These are phyloP conservation scores for Synergus japonicus DNA, from an alignment of 2,888 invertebrate species.

Conservation along the genomic window DNA sequence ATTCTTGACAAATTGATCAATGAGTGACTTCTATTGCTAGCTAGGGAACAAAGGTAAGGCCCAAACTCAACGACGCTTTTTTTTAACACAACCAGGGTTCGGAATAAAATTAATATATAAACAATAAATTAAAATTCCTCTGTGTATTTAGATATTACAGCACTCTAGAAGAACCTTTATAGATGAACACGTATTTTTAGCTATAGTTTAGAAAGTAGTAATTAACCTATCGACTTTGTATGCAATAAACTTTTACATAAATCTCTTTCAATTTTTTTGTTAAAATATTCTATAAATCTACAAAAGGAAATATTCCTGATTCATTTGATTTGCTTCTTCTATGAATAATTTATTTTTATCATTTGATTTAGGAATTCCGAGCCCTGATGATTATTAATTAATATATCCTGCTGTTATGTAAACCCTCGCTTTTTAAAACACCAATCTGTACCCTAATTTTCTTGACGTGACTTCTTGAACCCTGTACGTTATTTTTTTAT, in stretches of 20 bases:
- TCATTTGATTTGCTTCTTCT: not conserved
- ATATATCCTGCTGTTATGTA: slow-evolving; percentile 65
- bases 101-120: not conserved
- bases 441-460: slow-evolving; percentile 18
- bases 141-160: slow-evolving; percentile 48
- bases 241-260: not conserved
- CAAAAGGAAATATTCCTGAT: not conserved
- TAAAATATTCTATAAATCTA: not conserved
- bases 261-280: not conserved
- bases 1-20: slow-evolving; percentile 67
- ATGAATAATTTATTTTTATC: not conserved
- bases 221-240: not conserved
- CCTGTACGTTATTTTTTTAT: slow-evolving; percentile 31
- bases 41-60: slow-evolving; percentile 75
- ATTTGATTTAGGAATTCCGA: not conserved
- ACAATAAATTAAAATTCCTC: slow-evolving; percentile 45
- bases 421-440: slow-evolving; percentile 52
- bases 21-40: slow-evolving; percentile 75
- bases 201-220: slow-evolving; percentile 26
- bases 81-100: not conserved
- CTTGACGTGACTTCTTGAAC: not conserved
- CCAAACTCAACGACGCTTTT: slow-evolving; percentile 45
- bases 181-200: slow-evolving; percentile 9
- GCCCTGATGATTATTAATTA: slow-evolving; percentile 43
- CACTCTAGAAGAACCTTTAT: slow-evolving; percentile 41